Conservation (phyloP, 2,797 vertebrate species). For the Remorina albescens region DNA sequence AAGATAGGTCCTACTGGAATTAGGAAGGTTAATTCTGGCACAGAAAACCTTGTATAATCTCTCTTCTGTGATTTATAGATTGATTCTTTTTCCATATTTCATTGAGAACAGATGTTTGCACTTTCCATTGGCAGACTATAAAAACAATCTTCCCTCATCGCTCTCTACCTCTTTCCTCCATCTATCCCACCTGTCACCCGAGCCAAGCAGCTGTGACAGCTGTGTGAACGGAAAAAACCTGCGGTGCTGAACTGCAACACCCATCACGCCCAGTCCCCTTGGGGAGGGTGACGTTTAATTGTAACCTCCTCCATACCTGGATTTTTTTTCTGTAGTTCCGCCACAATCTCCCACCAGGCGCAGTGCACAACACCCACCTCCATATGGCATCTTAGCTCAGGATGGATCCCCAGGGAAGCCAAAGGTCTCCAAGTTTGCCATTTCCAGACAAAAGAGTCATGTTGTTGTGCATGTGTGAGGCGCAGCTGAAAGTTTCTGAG, state of each 20-base stretch:
- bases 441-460: conserved; percentile 53
- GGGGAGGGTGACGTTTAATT: conserved; percentile 53
- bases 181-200: conserved; percentile 43
- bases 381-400: conserved; percentile 66
- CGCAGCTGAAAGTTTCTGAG: conserved; percentile 38
- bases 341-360: conserved; percentile 53
- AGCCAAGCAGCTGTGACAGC: conserved; percentile 55
- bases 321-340: conserved; percentile 57
- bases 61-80: conserved; percentile 16
- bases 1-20: background rate
- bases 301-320: conserved; percentile 59
- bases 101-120: conserved; percentile 52
- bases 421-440: conserved; percentile 55
- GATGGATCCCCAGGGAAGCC: conserved; percentile 50
- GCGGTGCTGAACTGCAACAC: conserved; percentile 36
- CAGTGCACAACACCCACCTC: conserved; percentile 71
- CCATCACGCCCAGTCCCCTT: conserved; percentile 55
- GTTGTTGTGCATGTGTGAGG: conserved; percentile 42
- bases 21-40: conserved; percentile 3
- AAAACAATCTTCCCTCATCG: conserved; percentile 29
- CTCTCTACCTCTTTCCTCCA: conserved; percentile 22
- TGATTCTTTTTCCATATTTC: conserved; percentile 40
- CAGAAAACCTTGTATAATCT: background rate
- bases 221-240: conserved; percentile 16
- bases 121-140: conserved; percentile 27